Evolutionary conservation across 2,797 vertebrate genomes (phyloP).

Genomic region (Lepus townsendii): DNA sequence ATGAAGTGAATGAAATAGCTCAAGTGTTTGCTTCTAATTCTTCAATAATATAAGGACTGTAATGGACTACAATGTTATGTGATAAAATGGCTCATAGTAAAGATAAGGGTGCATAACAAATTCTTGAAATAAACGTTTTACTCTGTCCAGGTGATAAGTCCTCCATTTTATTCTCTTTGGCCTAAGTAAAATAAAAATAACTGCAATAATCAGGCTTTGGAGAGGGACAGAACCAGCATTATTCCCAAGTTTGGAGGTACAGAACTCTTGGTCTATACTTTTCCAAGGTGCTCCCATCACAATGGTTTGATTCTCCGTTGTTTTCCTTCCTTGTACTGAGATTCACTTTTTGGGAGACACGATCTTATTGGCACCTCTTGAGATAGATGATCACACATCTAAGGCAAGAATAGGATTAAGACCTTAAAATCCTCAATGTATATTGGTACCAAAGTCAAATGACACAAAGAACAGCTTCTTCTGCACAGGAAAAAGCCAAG

Average conservation of each 20-base stretch:
- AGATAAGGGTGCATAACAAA: not conserved
- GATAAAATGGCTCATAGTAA: not conserved
- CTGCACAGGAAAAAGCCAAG: not conserved
- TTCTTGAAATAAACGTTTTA: constrained; percentile 43
- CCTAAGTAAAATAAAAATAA: constrained; percentile 48
- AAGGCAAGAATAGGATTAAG: not conserved
- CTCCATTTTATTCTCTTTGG: constrained; percentile 20
- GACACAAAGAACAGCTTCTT: not conserved
- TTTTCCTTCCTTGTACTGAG: not conserved
- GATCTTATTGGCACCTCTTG: not conserved
- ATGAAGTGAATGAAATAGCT: constrained; percentile 44
- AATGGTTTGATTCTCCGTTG: fast-evolving
- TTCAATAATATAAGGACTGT: not conserved
- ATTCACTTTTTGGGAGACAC: not conserved
- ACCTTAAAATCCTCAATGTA: not conserved
- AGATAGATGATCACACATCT: not conserved
- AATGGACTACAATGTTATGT: not conserved
- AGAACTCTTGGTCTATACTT: not conserved
- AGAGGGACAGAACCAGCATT: not conserved
- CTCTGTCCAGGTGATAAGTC: not conserved
- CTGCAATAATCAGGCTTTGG: not conserved
- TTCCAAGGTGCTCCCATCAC: fast-evolving
- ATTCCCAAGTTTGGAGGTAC: not conserved
- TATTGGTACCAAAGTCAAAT: not conserved
- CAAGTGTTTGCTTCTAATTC: constrained; percentile 16